These are phyloP conservation scores for Typhlomys cinereus DNA, from an alignment of 2,113 vertebrate species.

Conservation along the genomic window DNA sequence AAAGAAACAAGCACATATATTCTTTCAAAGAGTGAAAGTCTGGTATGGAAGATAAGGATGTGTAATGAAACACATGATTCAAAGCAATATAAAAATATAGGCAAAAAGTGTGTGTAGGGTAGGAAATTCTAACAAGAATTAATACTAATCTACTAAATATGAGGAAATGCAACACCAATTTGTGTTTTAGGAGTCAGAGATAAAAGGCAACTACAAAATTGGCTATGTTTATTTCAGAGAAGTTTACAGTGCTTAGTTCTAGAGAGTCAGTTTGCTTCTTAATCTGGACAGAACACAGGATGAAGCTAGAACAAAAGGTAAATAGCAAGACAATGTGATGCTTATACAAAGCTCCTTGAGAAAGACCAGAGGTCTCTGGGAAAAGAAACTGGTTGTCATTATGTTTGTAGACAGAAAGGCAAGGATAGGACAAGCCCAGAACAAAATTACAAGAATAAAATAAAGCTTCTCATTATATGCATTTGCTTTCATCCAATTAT, in stretches of 20 bases:
- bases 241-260: not conserved
- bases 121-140: slow-evolving; percentile 29
- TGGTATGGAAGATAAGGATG: slow-evolving; percentile 75
- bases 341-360: not conserved
- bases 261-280: not conserved
- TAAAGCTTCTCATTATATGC: not conserved
- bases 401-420: slow-evolving; percentile 3
- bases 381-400: not conserved
- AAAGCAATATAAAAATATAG: slow-evolving; percentile 70
- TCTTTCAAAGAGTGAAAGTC: slow-evolving; percentile 68
- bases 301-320: not conserved
- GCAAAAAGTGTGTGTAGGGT: not conserved
- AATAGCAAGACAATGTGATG: not conserved
- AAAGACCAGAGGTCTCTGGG: not conserved
- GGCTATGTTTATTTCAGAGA: not conserved
- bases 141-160: slow-evolving; percentile 19
- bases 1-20: slow-evolving; percentile 67
- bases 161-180: not conserved
- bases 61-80: slow-evolving; percentile 72
- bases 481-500: not conserved
- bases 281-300: not conserved
- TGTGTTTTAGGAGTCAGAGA: not conserved
- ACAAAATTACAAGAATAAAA: not conserved
- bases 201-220: not conserved
- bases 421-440: not conserved